Base-by-base conservation (phyloP, 1,140 invertebrate species). In the Drosophila tsacasi region DNA sequence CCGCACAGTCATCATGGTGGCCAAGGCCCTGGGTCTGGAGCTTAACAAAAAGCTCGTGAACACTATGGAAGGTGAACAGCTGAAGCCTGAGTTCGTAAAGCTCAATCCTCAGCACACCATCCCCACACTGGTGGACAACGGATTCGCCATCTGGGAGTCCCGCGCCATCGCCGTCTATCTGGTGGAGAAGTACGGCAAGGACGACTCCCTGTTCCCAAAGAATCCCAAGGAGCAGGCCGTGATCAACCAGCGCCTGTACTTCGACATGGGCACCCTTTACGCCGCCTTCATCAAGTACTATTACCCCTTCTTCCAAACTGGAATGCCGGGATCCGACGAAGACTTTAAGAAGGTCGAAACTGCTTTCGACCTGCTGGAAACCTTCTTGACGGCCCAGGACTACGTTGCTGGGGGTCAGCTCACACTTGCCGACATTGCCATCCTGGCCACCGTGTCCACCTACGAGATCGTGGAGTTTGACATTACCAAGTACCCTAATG, bases 121-220 rank as follows among this genome's bases (percentile, higher is more conserved):
- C 1, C 54, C 54, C 9, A 57, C 54, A 5, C 54, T 39, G 15
- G 54, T 57, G 54, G 54, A 57, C 54, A 23, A 39, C 10, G 54
- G 15, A 1, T 57, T 57, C 1, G 21, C 3, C 5, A 25, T 57
- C 21, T 57, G 54, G 54, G 54, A 57, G 21, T 57, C 54, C 9
- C 54, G 54, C 9, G 54, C 35, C 15, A 57, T 57, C 3, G 54
- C 35, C 15, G 13, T 39, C 9, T 57, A 57, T 39, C 8, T 57
- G 21, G 54, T 57, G 54, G 54, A 57, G 35, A 57, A 55, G 19
- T 55, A 55, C 19, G 52, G 52, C 52, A 55, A 55, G 21, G 52
- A 55, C 1, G 52, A 55, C 19, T 17, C 7, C 7, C 19, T 55
- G 52, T 55, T 37, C 32, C 52, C 52, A 15, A 55, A 55, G 52